A percentile compares a stretch with the other conserved stretches of the same genome.
Conservation (phyloP, 2,888 invertebrate species). For the Pecten maximus region DNA sequence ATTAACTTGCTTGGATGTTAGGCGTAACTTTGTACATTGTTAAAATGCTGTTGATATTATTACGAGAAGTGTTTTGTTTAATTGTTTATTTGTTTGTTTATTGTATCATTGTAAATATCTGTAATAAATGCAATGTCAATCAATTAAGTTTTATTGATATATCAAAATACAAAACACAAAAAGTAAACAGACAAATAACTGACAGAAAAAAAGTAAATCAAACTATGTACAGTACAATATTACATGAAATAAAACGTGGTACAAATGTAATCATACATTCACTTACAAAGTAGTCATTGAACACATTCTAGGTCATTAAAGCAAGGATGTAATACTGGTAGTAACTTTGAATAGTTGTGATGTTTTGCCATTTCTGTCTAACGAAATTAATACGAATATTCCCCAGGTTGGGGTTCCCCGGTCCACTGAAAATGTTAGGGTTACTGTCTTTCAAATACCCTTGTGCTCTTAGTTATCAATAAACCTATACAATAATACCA, state of each 20-base stretch:
- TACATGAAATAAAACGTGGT: neutral
- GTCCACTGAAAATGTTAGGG: too few species aligned
- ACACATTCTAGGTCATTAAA: neutral
- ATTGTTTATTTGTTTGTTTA: neutral
- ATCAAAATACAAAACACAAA: neutral
- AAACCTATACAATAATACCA: too few species aligned
- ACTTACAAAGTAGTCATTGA: neutral
- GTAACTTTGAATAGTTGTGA: too few species aligned
- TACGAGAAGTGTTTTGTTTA: neutral
- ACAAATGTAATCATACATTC: neutral
- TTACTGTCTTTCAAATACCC: too few species aligned
- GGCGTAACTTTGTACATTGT: neutral
- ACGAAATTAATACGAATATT: too few species aligned
- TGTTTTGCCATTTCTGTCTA: too few species aligned
- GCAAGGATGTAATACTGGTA: too few species aligned
- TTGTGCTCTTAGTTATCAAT: too few species aligned
- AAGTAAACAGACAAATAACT: neutral
- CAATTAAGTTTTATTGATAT: neutral
- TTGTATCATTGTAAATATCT: neutral
- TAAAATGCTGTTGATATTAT: neutral
- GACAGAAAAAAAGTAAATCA: neutral
- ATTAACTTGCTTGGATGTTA: neutral
- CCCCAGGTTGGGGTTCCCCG: too few species aligned
- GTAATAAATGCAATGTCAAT: conserved; percentile 7
- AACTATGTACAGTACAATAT: too few species aligned